Percentiles rank a stretch among this genome's conserved stretches.
These are phyloP conservation scores for Muscina levida DNA, from an alignment of 2,888 invertebrate species.

Conservation along the genomic window DNA sequence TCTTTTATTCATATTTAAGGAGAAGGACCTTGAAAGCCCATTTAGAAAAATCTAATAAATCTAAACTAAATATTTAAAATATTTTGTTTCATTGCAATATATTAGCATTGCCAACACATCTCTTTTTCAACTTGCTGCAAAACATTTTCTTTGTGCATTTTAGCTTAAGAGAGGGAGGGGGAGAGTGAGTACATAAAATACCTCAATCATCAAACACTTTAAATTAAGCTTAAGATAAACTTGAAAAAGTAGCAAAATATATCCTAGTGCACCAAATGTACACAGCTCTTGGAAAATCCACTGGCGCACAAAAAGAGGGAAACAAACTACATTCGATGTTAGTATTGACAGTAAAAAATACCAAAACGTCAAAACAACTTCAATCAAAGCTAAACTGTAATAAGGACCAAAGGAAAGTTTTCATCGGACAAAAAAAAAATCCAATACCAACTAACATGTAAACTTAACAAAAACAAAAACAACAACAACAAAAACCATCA, in stretches of 20 bases:
- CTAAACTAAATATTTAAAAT: too few relatives aligned
- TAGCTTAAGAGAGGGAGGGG: too few relatives aligned
- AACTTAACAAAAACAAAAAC: background rate
- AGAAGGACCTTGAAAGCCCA: too few relatives aligned
- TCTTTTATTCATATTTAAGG: too few relatives aligned
- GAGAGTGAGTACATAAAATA: background rate
- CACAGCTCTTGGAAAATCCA: constrained; percentile 1
- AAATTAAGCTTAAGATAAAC: constrained; percentile 23
- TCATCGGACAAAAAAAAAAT: background rate
- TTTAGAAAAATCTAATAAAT: too few relatives aligned
- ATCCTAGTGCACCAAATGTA: constrained; percentile 10
- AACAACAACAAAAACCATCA: background rate
- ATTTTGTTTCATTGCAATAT: too few relatives aligned
- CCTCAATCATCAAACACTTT: constrained; percentile 21
- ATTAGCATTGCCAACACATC: too few relatives aligned
- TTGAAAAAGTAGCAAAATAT: constrained; percentile 9
- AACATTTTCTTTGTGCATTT: too few relatives aligned
- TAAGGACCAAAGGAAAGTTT: constrained; percentile 52
- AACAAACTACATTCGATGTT: constrained; percentile 60
- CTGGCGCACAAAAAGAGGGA: constrained; percentile 15
- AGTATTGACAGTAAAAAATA: constrained; percentile 64
- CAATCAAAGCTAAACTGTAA: constrained; percentile 65
- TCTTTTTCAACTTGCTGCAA: too few relatives aligned
- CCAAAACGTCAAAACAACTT: constrained; percentile 65
- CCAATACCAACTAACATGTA: constrained; percentile 6